Evolutionary conservation across 2,797 vertebrate genomes (phyloP).

Genomic region (Molossus alvarezi): DNA sequence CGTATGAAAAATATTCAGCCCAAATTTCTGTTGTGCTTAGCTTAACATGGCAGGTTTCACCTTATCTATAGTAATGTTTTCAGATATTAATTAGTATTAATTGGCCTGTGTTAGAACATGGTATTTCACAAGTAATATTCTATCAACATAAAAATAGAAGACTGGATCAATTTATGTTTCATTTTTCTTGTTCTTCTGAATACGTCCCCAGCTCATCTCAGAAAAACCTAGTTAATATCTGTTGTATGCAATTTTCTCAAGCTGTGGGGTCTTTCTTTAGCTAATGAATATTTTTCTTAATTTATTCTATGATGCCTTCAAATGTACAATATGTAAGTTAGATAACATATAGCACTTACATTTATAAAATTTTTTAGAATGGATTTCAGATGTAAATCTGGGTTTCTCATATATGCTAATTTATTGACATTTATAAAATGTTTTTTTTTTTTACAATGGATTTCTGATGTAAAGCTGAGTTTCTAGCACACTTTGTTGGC

Average conservation of each 20-base stretch:
- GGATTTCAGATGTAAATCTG: slow-evolving; percentile 1
- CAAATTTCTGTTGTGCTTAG: not conserved
- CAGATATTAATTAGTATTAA: slow-evolving; percentile 19
- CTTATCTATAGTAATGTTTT: not conserved
- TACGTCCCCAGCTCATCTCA: not conserved
- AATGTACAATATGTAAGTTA: not conserved
- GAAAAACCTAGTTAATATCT: not conserved
- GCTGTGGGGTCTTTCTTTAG: not conserved
- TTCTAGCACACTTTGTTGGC: not conserved
- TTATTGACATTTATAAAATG: not conserved
- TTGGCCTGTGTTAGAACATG: slow-evolving; percentile 1
- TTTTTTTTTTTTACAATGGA: not conserved
- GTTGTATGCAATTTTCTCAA: not conserved
- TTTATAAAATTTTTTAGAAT: not conserved
- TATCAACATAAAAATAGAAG: slow-evolving; percentile 33
- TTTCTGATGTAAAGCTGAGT: not conserved
- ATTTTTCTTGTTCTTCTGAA: not conserved
- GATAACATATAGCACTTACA: not conserved
- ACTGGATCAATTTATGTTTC: not conserved
- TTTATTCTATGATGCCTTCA: not conserved
- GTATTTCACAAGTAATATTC: slow-evolving; percentile 32
- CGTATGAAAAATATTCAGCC: not conserved
- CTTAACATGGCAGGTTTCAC: not conserved
- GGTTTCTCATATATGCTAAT: not conserved
- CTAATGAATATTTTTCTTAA: not conserved